A percentile compares a stretch with the other conserved stretches of the same genome.
Evolutionary conservation across 2,888 invertebrate genomes (phyloP).

Genomic region (Latrodectus hesperus): DNA sequence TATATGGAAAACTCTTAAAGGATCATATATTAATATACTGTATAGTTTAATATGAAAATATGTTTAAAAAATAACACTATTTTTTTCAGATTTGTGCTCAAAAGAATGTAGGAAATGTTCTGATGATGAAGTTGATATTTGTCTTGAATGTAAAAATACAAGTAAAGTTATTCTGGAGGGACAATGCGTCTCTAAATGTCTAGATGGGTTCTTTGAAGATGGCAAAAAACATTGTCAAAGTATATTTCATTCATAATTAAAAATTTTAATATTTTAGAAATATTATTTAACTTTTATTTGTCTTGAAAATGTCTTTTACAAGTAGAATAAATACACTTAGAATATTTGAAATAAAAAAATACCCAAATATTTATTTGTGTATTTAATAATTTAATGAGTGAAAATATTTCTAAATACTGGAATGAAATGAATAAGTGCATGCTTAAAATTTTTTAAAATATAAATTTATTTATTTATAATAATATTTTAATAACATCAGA

Average conservation of each 20-base stretch:
- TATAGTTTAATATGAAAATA: too few relatives aligned
- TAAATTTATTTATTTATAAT: too few relatives aligned
- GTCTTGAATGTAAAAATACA: constrained; percentile 27
- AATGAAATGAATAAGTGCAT: neutral
- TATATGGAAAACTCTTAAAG: too few relatives aligned
- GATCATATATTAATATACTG: too few relatives aligned
- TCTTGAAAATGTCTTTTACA: too few relatives aligned
- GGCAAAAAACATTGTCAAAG: constrained; percentile 44
- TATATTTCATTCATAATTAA: neutral
- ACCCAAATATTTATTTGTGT: neutral
- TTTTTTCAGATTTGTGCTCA: constrained; percentile 22
- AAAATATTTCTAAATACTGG: neutral
- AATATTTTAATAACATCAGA: too few relatives aligned
- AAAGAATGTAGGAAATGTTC: constrained; percentile 31
- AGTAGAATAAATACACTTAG: too few relatives aligned
- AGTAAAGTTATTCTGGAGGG: constrained; percentile 37
- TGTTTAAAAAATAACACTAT: neutral
- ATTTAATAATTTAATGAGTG: neutral
- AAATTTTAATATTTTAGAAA: too few relatives aligned
- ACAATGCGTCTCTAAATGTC: constrained; percentile 47
- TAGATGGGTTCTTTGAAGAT: constrained; percentile 37
- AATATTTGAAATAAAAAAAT: neutral
- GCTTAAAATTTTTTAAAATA: neutral
- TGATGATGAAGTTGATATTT: constrained; percentile 10
- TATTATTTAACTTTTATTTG: too few relatives aligned